These are phyloP conservation scores for Cynopterus brachyotis DNA, from an alignment of 2,113 vertebrate genomes.

Conservation along the genomic window DNA sequence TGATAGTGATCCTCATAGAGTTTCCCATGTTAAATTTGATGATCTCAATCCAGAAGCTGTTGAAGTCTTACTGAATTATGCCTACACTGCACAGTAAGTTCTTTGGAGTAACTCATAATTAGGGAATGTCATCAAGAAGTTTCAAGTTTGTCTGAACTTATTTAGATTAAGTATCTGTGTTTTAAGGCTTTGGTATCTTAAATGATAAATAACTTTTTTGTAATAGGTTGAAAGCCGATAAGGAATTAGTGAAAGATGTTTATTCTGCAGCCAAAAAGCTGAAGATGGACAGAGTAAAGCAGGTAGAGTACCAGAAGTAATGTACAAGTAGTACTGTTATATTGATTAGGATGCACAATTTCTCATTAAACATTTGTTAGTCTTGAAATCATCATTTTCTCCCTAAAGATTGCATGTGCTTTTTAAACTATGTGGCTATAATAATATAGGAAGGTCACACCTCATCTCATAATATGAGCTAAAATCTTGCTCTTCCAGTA, in stretches of 20 bases:
- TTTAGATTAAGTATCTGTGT: not conserved
- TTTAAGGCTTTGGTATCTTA: constrained; percentile 37
- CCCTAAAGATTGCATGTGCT: not conserved
- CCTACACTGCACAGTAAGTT: constrained; percentile 98
- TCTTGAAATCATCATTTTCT: not conserved
- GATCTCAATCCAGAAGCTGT: constrained; percentile 97
- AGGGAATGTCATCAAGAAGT: constrained; percentile 23
- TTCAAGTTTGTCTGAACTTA: not conserved
- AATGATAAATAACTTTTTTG: constrained; percentile 46
- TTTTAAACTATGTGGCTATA: not conserved
- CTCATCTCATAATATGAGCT: not conserved
- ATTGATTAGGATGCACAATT: not conserved
- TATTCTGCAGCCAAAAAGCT: constrained; percentile 98
- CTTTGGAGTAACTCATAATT: not conserved
- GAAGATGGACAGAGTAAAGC: constrained; percentile 98
- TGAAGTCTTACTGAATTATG: constrained; percentile 97
- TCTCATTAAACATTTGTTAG: not conserved
- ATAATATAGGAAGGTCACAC: not conserved
- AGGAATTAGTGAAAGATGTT: constrained; percentile 97
- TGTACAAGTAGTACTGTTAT: not conserved
- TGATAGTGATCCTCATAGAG: constrained; percentile 93
- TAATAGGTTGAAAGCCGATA: constrained; percentile 95
- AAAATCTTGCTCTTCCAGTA: not conserved
- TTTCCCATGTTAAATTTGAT: constrained; percentile 98
- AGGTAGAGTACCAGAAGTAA: constrained; percentile 83